These are phyloP conservation scores for Sceliomorpha sp. DNA, from an alignment of 2,888 invertebrate genomes.

Conservation along the genomic window DNA sequence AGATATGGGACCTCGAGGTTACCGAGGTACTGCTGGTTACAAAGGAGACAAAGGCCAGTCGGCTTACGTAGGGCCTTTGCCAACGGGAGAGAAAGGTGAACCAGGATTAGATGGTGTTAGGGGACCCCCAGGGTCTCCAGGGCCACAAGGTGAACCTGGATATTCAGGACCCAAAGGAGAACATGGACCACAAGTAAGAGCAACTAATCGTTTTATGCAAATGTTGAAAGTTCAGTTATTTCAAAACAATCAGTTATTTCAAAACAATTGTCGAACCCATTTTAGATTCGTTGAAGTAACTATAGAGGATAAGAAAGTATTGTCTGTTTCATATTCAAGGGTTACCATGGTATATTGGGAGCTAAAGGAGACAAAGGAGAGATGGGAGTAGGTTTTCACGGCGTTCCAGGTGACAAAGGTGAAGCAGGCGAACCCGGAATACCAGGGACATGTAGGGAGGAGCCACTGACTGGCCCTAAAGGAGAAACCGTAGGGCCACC, in stretches of 20 bases:
- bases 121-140: slow-evolving; percentile 85
- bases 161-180: slow-evolving; percentile 84
- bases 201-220: too few species aligned
- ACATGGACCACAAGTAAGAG: slow-evolving; percentile 83
- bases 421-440: slow-evolving; percentile 84
- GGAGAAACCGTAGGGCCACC: slow-evolving; percentile 53
- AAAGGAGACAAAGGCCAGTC: slow-evolving; percentile 91
- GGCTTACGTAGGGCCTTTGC: slow-evolving; percentile 86
- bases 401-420: slow-evolving; percentile 84
- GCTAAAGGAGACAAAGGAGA: slow-evolving; percentile 85
- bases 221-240: too few species aligned
- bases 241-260: too few species aligned
- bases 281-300: too few species aligned
- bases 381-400: slow-evolving; percentile 84
- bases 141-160: slow-evolving; percentile 84
- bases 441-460: slow-evolving; percentile 74
- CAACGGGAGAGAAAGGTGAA: slow-evolving; percentile 93
- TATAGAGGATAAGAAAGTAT: slow-evolving; percentile 1
- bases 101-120: slow-evolving; percentile 88
- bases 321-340: slow-evolving; percentile 80
- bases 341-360: slow-evolving; percentile 86
- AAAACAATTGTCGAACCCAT: too few species aligned
- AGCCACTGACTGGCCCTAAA: slow-evolving; percentile 75
- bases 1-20: slow-evolving; percentile 89
- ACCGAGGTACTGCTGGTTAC: slow-evolving; percentile 84